Base-by-base conservation (phyloP, 2,888 invertebrate genomes). In the Atherix ibis region DNA sequence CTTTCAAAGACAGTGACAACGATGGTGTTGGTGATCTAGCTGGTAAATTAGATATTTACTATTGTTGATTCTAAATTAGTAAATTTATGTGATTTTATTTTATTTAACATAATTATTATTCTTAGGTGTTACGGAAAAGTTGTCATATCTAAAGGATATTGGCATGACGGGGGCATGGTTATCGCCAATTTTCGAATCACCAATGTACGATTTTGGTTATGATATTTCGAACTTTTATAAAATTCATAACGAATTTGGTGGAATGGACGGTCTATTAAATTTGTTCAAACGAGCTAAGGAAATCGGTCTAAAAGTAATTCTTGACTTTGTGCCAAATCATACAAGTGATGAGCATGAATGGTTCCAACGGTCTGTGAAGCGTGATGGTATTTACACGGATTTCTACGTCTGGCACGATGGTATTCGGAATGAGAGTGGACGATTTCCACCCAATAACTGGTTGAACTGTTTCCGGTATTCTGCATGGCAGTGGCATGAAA, bases 21-120 rank as follows among this genome's bases (percentile, higher is more conserved):
- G 81, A 88, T 55, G 91, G 89, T n/a, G 66, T 79, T 14, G 92
- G 91, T 0, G 91, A 92, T 56, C 59, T 91, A 10, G 67, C 69
- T 56, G 89, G 88, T 70, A 56, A 36, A 49, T 6, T 19, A 22
- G 4, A 15, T 15, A n/a, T n/a, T n/a, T n/a, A n/a, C 12, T n/a
- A n/a, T n/a, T n/a, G n/a, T n/a, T n/a, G n/a, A n/a, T n/a, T n/a
- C n/a, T n/a, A n/a, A n/a, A n/a, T n/a, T n/a, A n/a, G n/a, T n/a
- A n/a, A n/a, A n/a, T n/a, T n/a, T n/a, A n/a, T n/a, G n/a, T n/a
- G n/a, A n/a, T n/a, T n/a, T n/a, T n/a, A n/a, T n/a, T n/a, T n/a
- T n/a, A n/a, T n/a, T n/a, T n/a, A n/a, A n/a, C n/a, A n/a, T n/a
- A n/a, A n/a, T n/a, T n/a, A n/a, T n/a, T n/a, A n/a, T n/a, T n/a